Evolutionary conservation across 2,888 invertebrate species (phyloP), one percentile per base, ranked within the genome.

Genomic region (Spodoptera exigua): DNA sequence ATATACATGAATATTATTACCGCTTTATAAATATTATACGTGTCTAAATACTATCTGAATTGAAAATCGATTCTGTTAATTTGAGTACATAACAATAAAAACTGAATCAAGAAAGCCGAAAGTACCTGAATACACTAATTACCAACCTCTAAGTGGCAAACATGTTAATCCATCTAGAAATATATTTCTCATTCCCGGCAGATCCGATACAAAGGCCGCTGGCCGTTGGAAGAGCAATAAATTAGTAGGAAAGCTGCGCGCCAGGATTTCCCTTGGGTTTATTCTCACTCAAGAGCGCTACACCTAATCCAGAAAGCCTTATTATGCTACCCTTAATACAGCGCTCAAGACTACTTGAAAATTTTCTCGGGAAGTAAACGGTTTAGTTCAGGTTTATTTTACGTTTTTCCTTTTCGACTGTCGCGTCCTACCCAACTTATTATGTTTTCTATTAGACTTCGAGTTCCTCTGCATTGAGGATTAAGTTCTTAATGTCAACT

Each of bases 241-340:
- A 94, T 94, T 93, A 93, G 90, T 84, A 77, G 93, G 89, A 93
- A 93, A 93, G 93, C 93, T 91, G 89, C 92, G 89, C 87, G 88
- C 90, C 90, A 90, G 94, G 93, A 94, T 94, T 94, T 93, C 93
- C 94, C 94, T 81, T 87, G 94, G 90, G 94, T 89, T 94, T 93
- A 94, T 93, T 93, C 94, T 87, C 93, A 93, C 92, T 94, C 93
- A 93, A 92, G 92, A 91, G 91, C 90, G 91, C 89, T 89, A 86
- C 91, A 89, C 89, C 92, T 94, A 94, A 94, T 94, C 94, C 94
- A 90, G 90, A 92, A 93, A 93, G 93, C 92, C 94, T 93, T 94
- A 93, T 94, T 94, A 94, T 92, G 87, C 93, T 90, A 88, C 92
- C 93, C 93, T 92, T 93, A 93, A 93, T 92, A 92, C 93, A 86